A percentile compares a stretch with the other conserved stretches of the same genome.
Evolutionary conservation across 2,113 vertebrate species (phyloP).

Genomic region (Brachypteracias leptosomus): DNA sequence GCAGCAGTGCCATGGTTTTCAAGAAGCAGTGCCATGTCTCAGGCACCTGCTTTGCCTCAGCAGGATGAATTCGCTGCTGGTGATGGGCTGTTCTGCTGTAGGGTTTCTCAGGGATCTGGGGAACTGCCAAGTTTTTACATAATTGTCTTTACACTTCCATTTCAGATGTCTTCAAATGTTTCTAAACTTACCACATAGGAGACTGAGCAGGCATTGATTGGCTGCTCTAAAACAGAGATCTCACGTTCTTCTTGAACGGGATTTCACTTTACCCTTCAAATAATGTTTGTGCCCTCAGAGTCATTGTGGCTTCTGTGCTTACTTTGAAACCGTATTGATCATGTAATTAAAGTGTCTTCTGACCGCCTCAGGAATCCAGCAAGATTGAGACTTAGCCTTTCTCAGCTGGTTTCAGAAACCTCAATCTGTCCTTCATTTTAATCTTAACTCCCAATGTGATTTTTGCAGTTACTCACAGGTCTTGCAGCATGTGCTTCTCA

Average conservation of each 20-base stretch:
- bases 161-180: constrained; percentile 39
- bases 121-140: constrained; percentile 51
- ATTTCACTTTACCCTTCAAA: constrained; percentile 34
- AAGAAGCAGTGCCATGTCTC: background rate
- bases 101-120: background rate
- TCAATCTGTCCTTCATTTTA: constrained; percentile 1
- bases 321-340: constrained; percentile 60
- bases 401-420: constrained; percentile 6
- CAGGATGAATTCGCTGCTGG: background rate
- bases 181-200: constrained; percentile 50
- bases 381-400: constrained; percentile 13
- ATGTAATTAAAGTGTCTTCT: constrained; percentile 49
- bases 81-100: background rate
- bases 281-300: constrained; percentile 43
- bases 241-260: background rate
- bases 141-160: constrained; percentile 34
- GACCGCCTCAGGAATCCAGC: background rate
- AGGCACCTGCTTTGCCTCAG: background rate
- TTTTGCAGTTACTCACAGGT: background rate
- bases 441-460: background rate
- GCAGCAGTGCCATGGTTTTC: background rate
- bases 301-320: constrained; percentile 34
- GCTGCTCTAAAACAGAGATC: background rate
- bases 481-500: background rate
- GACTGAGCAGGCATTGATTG: constrained; percentile 35